Evolutionary conservation across 2,797 vertebrate species (phyloP), one percentile per base, ranked within the genome.

Genomic region (Myotis pilosus): DNA sequence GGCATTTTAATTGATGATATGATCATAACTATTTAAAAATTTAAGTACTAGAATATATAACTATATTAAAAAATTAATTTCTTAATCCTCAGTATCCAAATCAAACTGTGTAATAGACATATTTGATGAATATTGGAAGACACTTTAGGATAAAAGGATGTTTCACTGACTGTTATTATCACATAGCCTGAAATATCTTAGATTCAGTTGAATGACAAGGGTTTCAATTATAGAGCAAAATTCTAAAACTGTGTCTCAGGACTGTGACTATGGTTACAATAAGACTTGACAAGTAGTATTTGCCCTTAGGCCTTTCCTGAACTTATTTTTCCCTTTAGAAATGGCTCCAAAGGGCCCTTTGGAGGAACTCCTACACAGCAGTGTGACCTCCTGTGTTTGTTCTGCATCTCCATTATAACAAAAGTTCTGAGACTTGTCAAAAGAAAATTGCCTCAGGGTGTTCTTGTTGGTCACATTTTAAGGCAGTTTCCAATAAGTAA

Each of bases 151-250:
- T 76, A 75, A 94, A 87, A 80, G 23, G 1, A 8, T 60, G 19
- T 72, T 91, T 25, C 6, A 30, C 23, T 68, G 33, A 85, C 79
- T 82, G n/a, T 87, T 80, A 30, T 33, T 93, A 94, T 93, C 80
- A 89, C 51, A 72, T 20, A 66, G 6, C 11, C 62, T 93, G 47
- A 97, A 97, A 96, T 92, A 92, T 19, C 68, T 25, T 44, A 38
- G 53, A 93, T 96, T 97, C 68, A 1, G 8, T 84, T 95, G 66
- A 96, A 97, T 95, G 88, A 69, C 41, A 66, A 33, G 10, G 1
- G 71, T 92, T 97, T 96, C 90, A 95, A 22, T 96, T 94, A 92
- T 22, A 74, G 38, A 92, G 25, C 83, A 95, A 87, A 75, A 2
- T 96, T 97, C 87, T 80, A 76, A 92, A 95, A 89, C 36, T 13